Evolutionary conservation across 2,113 vertebrate genomes (phyloP), one percentile per base, ranked within the genome.

Genomic region (Scartelaos histophorus): DNA sequence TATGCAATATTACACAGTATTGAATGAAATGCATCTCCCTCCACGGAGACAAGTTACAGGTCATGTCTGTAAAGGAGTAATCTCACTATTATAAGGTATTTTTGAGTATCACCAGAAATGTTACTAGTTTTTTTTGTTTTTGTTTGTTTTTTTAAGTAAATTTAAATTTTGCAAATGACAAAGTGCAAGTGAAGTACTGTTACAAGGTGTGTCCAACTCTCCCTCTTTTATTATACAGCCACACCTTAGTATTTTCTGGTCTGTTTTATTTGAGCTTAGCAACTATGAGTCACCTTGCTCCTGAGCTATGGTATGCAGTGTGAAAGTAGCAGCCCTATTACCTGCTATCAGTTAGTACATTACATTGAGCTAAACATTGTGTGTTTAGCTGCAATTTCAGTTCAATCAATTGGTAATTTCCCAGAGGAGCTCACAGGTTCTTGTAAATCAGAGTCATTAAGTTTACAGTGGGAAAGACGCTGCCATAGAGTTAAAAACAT

Each of bases 191-290:
- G 25, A 53, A 62, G 21, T 24, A 54, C 71, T 77, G 74, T 76
- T 60, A 66, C 58, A 66, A 85, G 85, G 85, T 87, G 84, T 84
- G 84, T 25, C 45, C 22, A 7, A n/a, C 17, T n/a, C 29, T 13
- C 51, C 68, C 74, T 67, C 71, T 72, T 15, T 79, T 73, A 78
- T 87, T 79, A 81, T 25, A 38, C n/a, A 25, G 25, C 75, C 85
- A 74, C 84, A 79, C 84, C 89, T 84, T n/a, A 51, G 49, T 74
- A 85, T 80, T 64, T 80, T 80, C 71, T 79, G 54, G 61, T 70
- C 78, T 85, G 70, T 86, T 86, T 73, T 56, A 75, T 80, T 45
- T 69, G 51, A 71, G 51, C 79, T 66, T 70, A 74, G 81, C 71
- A 82, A 78, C 81, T 2, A 9, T 80, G 85, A 86, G 61, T 76